Conservation (phyloP, 1,140 invertebrate genomes). For the Myzus persicae region DNA sequence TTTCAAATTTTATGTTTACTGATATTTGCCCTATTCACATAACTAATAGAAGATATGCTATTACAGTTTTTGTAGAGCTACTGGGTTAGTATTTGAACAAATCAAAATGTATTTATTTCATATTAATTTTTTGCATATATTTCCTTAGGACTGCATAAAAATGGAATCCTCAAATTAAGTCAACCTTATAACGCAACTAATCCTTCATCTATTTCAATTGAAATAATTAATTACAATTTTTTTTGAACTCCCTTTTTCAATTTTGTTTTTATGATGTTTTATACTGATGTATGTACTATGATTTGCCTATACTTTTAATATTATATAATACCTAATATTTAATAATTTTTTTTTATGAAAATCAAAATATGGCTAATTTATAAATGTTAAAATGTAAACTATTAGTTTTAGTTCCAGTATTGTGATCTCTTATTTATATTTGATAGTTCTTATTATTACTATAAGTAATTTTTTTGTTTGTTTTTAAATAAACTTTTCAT, state of each 20-base stretch:
- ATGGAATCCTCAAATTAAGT: not conserved
- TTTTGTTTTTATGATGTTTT: not conserved
- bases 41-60: constrained; percentile 14
- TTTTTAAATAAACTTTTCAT: not conserved
- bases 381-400: not conserved
- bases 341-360: not conserved
- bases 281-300: not conserved
- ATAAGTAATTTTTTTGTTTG: not conserved
- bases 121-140: not conserved
- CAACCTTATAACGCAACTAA: not conserved
- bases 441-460: not conserved
- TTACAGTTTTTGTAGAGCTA: not conserved
- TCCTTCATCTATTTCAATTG: constrained; percentile 3
- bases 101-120: not conserved
- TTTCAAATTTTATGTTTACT: not conserved
- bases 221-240: not conserved
- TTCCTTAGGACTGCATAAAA: not conserved
- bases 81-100: not conserved
- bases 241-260: not conserved
- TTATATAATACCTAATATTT: not conserved
- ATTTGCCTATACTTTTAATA: not conserved
- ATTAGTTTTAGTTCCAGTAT: not conserved
- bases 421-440: not conserved
- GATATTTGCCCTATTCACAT: not conserved
- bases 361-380: not conserved